Conservation (phyloP, 2,888 invertebrate genomes). For the Drosophila nr. medialis region DNA sequence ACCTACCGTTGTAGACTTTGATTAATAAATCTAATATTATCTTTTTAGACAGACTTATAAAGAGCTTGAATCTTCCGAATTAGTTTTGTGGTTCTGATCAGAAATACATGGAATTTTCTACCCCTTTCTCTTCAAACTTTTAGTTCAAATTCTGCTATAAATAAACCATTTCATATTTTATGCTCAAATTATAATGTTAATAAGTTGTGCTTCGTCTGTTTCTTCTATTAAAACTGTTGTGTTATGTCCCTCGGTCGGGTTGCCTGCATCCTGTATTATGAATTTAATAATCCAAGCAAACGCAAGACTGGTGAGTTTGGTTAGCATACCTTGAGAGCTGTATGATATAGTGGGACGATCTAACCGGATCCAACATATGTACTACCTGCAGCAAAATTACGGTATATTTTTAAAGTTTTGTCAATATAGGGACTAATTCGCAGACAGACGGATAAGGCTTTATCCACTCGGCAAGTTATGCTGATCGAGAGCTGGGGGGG, state of each 20-base stretch:
- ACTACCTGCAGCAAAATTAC: no score
- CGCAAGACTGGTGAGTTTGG: no score
- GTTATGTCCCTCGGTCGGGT: background rate
- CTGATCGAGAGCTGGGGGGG: no score
- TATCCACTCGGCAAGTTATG: no score
- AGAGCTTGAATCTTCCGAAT: background rate
- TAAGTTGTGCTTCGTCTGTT: background rate
- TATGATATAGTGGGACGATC: no score
- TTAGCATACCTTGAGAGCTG: no score
- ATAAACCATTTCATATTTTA: background rate
- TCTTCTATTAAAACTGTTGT: background rate
- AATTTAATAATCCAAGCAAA: no score
- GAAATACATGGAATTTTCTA: background rate
- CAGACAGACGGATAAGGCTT: no score
- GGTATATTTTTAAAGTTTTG: no score
- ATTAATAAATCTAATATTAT: background rate
- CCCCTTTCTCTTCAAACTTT: background rate
- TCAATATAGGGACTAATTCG: no score
- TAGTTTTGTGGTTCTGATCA: background rate
- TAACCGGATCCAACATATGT: no score
- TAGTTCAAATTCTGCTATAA: background rate
- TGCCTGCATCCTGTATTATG: no score
- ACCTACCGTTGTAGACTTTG: background rate
- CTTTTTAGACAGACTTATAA: background rate
- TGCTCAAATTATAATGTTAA: background rate